Evolutionary conservation across 2,888 invertebrate species (phyloP).

Genomic region (Mimachlamys varia): DNA sequence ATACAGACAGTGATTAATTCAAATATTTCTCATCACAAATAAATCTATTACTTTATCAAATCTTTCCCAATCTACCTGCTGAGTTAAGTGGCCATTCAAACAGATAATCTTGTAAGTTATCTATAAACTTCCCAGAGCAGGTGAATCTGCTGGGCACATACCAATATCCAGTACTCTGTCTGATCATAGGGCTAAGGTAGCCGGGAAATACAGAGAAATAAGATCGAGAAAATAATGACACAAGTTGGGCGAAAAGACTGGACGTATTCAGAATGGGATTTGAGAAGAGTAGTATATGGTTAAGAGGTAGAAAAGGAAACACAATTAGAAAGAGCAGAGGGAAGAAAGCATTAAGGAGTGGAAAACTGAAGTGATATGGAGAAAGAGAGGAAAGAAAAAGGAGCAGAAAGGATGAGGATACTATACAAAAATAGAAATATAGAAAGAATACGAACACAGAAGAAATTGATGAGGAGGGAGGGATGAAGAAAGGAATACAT

Average conservation of each 20-base stretch:
- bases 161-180: neutral
- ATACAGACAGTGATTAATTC: slow-evolving; percentile 29
- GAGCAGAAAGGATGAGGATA: neutral
- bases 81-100: neutral
- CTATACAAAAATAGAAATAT: neutral
- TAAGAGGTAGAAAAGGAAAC: no score
- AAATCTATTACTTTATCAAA: slow-evolving; percentile 27
- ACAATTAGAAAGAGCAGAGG: no score
- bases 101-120: neutral
- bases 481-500: no score
- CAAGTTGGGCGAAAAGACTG: neutral
- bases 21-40: slow-evolving; percentile 8
- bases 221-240: neutral
- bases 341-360: no score
- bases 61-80: neutral
- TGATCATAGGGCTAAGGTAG: neutral
- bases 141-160: neutral
- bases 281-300: neutral
- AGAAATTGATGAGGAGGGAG: no score
- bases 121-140: neutral
- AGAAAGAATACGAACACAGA: no score
- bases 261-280: neutral
- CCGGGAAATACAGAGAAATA: neutral
- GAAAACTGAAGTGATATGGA: neutral
- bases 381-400: neutral